Evolutionary conservation across 2,113 vertebrate genomes (phyloP).

Genomic region (Etheostoma spectabile): DNA sequence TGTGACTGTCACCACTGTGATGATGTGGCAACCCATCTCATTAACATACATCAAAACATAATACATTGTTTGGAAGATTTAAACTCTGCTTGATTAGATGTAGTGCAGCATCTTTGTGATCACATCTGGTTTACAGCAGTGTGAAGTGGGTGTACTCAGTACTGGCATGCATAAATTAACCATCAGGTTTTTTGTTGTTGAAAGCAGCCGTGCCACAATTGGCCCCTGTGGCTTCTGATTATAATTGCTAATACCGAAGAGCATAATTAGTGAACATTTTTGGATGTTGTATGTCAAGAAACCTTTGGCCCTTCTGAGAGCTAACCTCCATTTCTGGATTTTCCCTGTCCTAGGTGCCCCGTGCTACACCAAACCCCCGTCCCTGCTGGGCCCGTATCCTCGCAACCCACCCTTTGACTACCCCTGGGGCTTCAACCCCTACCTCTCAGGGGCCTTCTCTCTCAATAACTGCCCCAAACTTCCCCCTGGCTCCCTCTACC

Average conservation of each 20-base stretch:
- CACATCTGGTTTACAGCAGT: conserved; percentile 51
- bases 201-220: conserved; percentile 68
- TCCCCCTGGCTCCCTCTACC: conserved; percentile 90
- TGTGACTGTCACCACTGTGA: conserved; percentile 2
- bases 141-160: conserved; percentile 56
- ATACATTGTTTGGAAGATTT: background rate
- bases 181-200: conserved; percentile 65
- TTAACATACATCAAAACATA: background rate
- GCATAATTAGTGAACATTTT: conserved; percentile 79
- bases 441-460: conserved; percentile 90
- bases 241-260: conserved; percentile 76
- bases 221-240: conserved; percentile 78
- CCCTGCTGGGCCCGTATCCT: conserved; percentile 89
- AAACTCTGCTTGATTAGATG: conserved; percentile 24
- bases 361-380: conserved; percentile 90
- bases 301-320: conserved; percentile 72
- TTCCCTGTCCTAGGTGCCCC: conserved; percentile 84
- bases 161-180: conserved; percentile 77
- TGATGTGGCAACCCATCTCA: background rate
- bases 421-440: conserved; percentile 93
- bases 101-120: conserved; percentile 51
- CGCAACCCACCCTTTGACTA: conserved; percentile 90
- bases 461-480: conserved; percentile 90
- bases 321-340: conserved; percentile 69
- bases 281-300: conserved; percentile 77